Evolutionary conservation across 2,797 vertebrate species (phyloP).

Genomic region (Falco naumanni): DNA sequence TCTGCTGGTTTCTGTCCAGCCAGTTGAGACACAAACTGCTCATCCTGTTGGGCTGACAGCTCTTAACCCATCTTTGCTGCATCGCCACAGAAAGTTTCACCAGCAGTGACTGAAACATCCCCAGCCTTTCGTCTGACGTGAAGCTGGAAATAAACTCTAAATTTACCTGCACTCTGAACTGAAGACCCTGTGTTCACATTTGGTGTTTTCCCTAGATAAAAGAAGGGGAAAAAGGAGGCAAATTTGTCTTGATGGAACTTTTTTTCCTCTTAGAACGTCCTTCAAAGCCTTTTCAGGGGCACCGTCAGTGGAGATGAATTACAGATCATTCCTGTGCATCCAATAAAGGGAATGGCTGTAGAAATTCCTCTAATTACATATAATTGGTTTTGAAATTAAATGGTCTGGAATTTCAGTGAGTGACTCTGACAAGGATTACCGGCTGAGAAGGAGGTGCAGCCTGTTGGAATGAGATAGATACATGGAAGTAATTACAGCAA

Average conservation of each 20-base stretch:
- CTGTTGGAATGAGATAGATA: not conserved
- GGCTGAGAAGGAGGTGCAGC: not conserved
- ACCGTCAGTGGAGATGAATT: not conserved
- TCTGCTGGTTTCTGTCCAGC: not conserved
- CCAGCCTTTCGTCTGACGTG: not conserved
- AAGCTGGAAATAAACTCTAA: not conserved
- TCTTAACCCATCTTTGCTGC: not conserved
- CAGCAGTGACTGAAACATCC: not conserved
- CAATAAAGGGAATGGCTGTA: not conserved
- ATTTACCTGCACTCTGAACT: not conserved
- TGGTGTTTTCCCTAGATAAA: not conserved
- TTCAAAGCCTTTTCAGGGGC: not conserved
- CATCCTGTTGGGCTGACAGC: not conserved
- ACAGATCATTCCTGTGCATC: not conserved
- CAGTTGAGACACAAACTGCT: not conserved
- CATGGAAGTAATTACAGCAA: not conserved
- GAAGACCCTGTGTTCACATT: not conserved
- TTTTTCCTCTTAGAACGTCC: not conserved
- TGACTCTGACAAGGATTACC: not conserved
- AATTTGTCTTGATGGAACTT: not conserved
- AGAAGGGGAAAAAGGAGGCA: not conserved
- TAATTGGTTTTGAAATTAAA: slow-evolving; percentile 4
- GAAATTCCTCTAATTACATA: not conserved
- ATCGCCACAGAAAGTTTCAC: not conserved
- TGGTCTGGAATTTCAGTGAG: not conserved